Evolutionary conservation across 1,140 invertebrate species (phyloP).

Genomic region (Alviniconcha marisindica): DNA sequence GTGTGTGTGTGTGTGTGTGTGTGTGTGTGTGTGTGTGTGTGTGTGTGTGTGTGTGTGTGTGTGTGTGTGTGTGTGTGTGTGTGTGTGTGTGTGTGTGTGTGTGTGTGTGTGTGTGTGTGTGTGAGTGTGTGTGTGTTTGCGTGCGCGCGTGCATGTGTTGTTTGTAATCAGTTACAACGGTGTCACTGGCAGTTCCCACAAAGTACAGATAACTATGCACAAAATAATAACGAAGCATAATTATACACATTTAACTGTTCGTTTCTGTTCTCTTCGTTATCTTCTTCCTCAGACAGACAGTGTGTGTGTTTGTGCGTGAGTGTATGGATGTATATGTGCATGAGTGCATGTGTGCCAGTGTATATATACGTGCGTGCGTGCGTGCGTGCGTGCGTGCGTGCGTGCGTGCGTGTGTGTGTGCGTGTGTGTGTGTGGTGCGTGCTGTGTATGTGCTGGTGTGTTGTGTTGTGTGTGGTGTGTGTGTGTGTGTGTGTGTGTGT

Average conservation of each 20-base stretch:
- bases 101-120: too few relatives aligned
- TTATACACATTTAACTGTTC: too few relatives aligned
- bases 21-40: not conserved
- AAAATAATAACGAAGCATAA: too few relatives aligned
- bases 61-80: slow-evolving; percentile 4
- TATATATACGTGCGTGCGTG: not conserved
- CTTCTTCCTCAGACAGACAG: too few relatives aligned
- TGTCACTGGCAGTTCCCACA: too few relatives aligned
- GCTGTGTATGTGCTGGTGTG: not conserved
- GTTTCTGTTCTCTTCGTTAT: too few relatives aligned
- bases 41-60: too few relatives aligned
- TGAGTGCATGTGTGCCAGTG: not conserved
- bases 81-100: too few relatives aligned
- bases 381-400: slow-evolving; percentile 4
- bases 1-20: not conserved
- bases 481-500: not conserved
- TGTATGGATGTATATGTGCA: not conserved
- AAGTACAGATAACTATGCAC: too few relatives aligned
- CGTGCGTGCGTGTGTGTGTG: slow-evolving; percentile 12
- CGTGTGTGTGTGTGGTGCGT: not conserved
- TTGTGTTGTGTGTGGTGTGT: not conserved
- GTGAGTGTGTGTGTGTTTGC: not conserved
- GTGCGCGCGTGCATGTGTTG: not conserved
- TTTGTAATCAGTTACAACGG: too few relatives aligned
- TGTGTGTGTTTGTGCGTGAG: not conserved